Evolutionary conservation across 1,140 invertebrate species (phyloP), one percentile per base, ranked within the genome.

Genomic region (Drosophila pruinosa): DNA sequence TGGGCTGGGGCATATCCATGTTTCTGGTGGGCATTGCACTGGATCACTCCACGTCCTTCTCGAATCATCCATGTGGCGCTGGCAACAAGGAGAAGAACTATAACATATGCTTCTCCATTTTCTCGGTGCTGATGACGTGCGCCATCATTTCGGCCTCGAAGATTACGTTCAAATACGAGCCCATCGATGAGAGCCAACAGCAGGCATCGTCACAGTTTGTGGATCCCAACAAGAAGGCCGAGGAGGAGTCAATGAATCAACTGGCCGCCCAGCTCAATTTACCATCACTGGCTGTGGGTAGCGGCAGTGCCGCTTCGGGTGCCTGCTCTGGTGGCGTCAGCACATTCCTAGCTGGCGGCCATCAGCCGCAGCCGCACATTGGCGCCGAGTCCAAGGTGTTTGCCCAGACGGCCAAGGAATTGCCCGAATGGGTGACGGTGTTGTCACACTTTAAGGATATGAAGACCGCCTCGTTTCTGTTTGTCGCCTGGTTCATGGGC

Each of bases 401-500:
- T 92, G 97, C 97, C n/a, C 97, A 98, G 92, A 97, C 96, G 34
- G 97, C 95, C 8, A 93, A 95, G 50, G 95, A 97, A 92, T 95
- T 98, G 86, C 97, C 97, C 2, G 96, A 98, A 92, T 98, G 97
- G 97, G 93, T 98, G 57, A 96, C 95, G 1, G 97, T 99, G 6
- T 91, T 99, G 58, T 95, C 95, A 64, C 96, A 98, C 83, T 98
- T 98, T 91, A 96, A 96, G 72, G 97, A 97, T 90, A 89, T 97
- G 10, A 97, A 98, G 86, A 98, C 97, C 63, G 95, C 96, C 2
- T 97, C 98, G 0, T 99, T 99, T 90, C 94, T 99, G 5, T 97
- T 99, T 83, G 97, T 99, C 0, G 96, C 98, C 14, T 99, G 98
- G 97, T 98, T 98, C 92, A 99, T 99, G 98, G 99, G 99, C 45